Conservation (phyloP, 2,888 invertebrate genomes). For the Rhodophaea formosa region DNA sequence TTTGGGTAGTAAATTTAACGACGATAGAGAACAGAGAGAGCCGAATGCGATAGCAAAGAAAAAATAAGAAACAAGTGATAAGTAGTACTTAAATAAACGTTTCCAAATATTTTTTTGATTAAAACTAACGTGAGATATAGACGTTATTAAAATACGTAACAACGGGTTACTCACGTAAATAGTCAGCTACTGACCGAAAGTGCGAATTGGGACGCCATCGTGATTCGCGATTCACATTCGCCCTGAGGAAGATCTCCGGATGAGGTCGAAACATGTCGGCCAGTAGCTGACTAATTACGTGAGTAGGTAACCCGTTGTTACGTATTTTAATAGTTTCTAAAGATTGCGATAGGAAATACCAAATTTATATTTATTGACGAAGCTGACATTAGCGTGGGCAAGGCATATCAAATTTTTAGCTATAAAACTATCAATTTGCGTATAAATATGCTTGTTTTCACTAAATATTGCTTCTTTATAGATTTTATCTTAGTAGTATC, state of each 20-base stretch:
- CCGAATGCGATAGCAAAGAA: background rate
- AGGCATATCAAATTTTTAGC: conserved; percentile 43
- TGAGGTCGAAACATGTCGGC: too few relatives aligned
- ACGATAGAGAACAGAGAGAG: conserved; percentile 6
- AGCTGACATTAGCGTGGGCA: conserved; percentile 43
- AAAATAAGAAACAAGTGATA: conserved; percentile 11
- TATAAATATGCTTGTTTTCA: conserved; percentile 54
- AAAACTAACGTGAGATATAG: too few relatives aligned
- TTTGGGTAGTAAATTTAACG: background rate
- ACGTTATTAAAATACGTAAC: too few relatives aligned
- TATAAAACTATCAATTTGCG: conserved; percentile 53
- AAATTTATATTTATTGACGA: conserved; percentile 27
- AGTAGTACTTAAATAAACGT: conserved; percentile 1
- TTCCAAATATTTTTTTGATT: too few relatives aligned
- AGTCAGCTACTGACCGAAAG: too few relatives aligned
- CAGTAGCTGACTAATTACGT: too few relatives aligned
- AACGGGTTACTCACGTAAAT: too few relatives aligned
- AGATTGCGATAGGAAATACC: conserved; percentile 14
- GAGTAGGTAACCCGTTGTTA: too few relatives aligned
- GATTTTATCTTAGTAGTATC: conserved; percentile 51
- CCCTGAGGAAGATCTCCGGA: too few relatives aligned
- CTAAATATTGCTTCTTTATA: conserved; percentile 49
- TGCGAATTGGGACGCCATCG: too few relatives aligned
- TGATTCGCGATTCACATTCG: too few relatives aligned
- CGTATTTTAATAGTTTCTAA: conserved; percentile 7